These are phyloP conservation scores for Eumacrocentrus americanus DNA, from an alignment of 2,888 invertebrate species.

Conservation along the genomic window DNA sequence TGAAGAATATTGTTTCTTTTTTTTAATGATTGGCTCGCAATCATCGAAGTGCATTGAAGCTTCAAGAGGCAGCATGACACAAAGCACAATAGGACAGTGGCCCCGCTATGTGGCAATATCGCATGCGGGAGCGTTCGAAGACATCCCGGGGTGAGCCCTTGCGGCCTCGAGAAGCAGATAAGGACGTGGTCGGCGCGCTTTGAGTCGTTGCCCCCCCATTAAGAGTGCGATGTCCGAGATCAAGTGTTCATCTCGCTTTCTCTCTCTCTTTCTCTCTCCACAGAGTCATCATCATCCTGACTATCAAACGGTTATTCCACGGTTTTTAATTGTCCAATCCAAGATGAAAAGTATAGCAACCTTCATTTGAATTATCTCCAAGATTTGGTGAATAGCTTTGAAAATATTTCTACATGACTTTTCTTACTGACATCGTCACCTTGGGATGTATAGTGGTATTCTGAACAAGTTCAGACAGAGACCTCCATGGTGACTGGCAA, in stretches of 20 bases:
- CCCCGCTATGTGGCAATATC: slow-evolving; percentile 41
- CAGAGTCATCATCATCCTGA: background rate
- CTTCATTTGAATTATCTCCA: too few relatives aligned
- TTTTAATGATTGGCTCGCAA: background rate
- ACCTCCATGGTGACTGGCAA: background rate
- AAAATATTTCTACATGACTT: too few relatives aligned
- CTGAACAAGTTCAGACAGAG: too few relatives aligned
- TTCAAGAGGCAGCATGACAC: slow-evolving; percentile 31
- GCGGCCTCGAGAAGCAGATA: slow-evolving; percentile 56
- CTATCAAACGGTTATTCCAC: background rate
- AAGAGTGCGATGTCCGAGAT: background rate
- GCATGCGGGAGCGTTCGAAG: slow-evolving; percentile 43
- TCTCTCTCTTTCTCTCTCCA: background rate
- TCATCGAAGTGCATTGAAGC: background rate
- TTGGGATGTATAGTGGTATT: too few relatives aligned
- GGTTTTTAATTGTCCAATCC: background rate
- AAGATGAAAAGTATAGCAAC: too few relatives aligned
- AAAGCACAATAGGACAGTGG: slow-evolving; percentile 56
- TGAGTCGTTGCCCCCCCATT: slow-evolving; percentile 38
- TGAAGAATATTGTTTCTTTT: too few relatives aligned
- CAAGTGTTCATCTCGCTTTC: too few relatives aligned
- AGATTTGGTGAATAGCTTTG: too few relatives aligned
- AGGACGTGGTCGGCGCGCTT: slow-evolving; percentile 53
- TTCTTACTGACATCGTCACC: too few relatives aligned
- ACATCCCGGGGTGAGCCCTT: slow-evolving; percentile 51